A percentile compares a stretch with the other conserved stretches of the same genome.
phyloP scores from a whole-genome alignment of 2,113 vertebrate genomes.

The Antechinus flavipes region DNA sequence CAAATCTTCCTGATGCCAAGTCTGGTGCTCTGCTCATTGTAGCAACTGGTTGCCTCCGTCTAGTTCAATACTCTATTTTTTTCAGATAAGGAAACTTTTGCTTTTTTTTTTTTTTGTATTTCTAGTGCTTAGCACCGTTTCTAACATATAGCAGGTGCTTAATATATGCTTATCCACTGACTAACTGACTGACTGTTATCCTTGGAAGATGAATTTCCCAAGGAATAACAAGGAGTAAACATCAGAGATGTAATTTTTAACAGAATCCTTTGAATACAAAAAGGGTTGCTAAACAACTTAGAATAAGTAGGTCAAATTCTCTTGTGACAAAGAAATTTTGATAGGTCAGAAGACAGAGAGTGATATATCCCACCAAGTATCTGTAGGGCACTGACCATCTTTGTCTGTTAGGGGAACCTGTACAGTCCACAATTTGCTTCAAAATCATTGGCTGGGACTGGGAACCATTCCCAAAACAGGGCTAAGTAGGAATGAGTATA shows the following conservation, averaged over 20 bases:
- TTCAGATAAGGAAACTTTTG: neutral
- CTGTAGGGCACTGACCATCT: neutral
- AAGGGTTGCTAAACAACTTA: neutral
- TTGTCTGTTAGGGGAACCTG: neutral
- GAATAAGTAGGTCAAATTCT: neutral
- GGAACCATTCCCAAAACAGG: neutral
- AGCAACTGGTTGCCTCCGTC: neutral
- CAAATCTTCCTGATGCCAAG: neutral
- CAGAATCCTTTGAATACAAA: neutral
- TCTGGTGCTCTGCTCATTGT: neutral
- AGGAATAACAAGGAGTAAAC: neutral
- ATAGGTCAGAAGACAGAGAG: neutral
- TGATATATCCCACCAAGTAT: neutral
- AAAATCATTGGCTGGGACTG: neutral
- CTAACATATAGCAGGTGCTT: neutral
- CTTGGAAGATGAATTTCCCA: neutral
- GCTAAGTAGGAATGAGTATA: neutral
- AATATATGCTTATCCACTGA: neutral
- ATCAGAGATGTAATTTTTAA: neutral
- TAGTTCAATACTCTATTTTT: neutral
- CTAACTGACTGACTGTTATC: neutral
- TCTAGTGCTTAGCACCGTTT: neutral
- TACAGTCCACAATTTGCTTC: neutral
- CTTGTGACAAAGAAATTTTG: neutral
- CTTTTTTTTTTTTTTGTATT: neutral